phyloP scores from a whole-genome alignment of 1,140 invertebrate species.

The Gonatopus flavifemur region DNA sequence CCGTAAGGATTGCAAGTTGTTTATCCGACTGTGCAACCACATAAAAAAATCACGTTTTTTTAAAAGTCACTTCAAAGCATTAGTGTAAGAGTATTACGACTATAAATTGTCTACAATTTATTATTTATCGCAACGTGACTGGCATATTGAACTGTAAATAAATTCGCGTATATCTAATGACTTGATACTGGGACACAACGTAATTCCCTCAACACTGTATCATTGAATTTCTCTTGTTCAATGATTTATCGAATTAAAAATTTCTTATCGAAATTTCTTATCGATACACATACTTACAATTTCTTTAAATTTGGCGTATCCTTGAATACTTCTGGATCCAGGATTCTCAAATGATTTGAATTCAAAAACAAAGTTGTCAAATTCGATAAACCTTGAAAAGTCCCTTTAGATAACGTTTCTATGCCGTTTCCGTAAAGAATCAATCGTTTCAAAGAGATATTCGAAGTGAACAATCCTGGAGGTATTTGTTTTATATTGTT shows the following conservation, averaged over 20 bases:
- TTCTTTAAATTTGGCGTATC: constrained; percentile 45
- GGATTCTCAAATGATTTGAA: constrained; percentile 61
- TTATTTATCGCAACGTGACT: too few species aligned
- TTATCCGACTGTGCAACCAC: too few species aligned
- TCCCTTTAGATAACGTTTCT: constrained; percentile 55
- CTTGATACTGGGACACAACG: too few species aligned
- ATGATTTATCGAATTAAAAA: not conserved
- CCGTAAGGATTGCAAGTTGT: too few species aligned
- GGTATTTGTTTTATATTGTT: constrained; percentile 61
- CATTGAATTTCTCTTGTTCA: too few species aligned
- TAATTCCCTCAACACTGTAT: too few species aligned
- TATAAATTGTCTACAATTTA: too few species aligned
- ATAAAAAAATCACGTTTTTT: too few species aligned
- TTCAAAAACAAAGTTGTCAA: constrained; percentile 65
- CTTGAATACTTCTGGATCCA: constrained; percentile 60
- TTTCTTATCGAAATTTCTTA: not conserved
- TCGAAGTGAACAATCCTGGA: constrained; percentile 55
- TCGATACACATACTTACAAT: constrained; percentile 33
- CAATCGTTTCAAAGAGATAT: constrained; percentile 58
- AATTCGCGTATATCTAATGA: too few species aligned
- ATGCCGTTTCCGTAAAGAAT: constrained; percentile 66
- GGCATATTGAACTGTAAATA: too few species aligned
- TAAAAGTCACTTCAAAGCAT: too few species aligned
- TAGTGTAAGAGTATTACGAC: too few species aligned
- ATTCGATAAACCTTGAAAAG: constrained; percentile 61